Base-by-base conservation (phyloP, 2,113 vertebrate species). In the Vicugna pacos region DNA sequence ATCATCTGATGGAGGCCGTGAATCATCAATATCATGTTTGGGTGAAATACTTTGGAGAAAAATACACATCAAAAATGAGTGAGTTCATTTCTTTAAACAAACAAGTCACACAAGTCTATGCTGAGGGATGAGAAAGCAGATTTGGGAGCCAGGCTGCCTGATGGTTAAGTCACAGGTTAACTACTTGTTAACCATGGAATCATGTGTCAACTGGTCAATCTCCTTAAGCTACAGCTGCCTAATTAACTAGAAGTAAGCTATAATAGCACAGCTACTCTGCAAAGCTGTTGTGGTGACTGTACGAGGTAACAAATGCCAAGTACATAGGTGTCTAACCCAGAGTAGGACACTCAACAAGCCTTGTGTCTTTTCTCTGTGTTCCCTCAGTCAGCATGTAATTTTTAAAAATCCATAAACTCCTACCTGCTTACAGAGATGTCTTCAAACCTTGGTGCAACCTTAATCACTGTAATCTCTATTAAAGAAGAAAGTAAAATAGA, bases 1-100 rank as follows among this genome's bases (percentile, higher is more conserved):
- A 76, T 99, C 99, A 95, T 99, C 99, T 94, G 99, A 99, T 62
- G 99, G 98, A 90, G 98, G 98, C 99, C 99, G 99, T 38, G 98
- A 99, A 97, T 99, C 99, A 80, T 97, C 97, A 85, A 90, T 94
- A 5, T 62, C 98, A 90, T 98, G 98, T 58, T 99, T 98, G 70
- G 95, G 79, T 97, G 99, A 96, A 96, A 97, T 94, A 11, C 97
- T 98, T 92, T 65, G 98, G 85, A 97, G 58, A 97, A 96, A 65
- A 98, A n/a, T 17, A 95, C 3, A 50, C 28, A 96, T 90, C 24
- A 67, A 77, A 84, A 96, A 79, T 92, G 70, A 97, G 62, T 97
- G 26, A 52, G 17, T 58, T 84, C 1, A 90, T 58, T 84, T 83
- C 14, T 62, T 92, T n/a, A 42, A 42, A 42, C 38, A 42, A 42